Percentiles rank a stretch among this genome's conserved stretches.
These are phyloP conservation scores for Parnassius smintheus DNA, from an alignment of 2,888 invertebrate genomes.

Conservation along the genomic window DNA sequence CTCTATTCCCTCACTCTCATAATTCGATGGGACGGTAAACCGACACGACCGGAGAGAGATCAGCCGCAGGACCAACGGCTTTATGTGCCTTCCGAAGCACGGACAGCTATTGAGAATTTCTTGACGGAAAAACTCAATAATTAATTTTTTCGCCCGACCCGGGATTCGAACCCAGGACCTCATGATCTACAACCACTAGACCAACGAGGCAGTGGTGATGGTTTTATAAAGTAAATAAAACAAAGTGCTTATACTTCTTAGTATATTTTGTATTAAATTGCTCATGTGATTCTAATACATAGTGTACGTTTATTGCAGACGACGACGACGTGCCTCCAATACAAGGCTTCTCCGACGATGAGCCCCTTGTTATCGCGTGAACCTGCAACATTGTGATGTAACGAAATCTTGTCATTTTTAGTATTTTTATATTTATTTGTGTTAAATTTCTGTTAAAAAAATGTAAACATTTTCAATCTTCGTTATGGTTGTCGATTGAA, in stretches of 20 bases:
- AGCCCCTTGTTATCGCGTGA: slow-evolving; percentile 95
- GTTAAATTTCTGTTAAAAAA: slow-evolving; percentile 19
- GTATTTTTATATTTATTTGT: slow-evolving; percentile 47
- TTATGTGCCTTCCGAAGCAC: too few relatives aligned
- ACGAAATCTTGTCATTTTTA: slow-evolving; percentile 62
- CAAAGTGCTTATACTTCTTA: background rate
- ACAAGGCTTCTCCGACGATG: slow-evolving; percentile 95
- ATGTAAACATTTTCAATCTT: slow-evolving; percentile 9
- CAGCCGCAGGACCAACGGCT: too few relatives aligned
- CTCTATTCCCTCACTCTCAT: too few relatives aligned
- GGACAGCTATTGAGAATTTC: too few relatives aligned
- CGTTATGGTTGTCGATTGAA: slow-evolving; percentile 24
- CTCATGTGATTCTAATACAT: background rate
- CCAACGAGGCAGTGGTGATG: too few relatives aligned
- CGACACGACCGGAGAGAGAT: too few relatives aligned
- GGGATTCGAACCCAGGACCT: too few relatives aligned
- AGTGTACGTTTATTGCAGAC: slow-evolving; percentile 66
- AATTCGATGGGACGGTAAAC: too few relatives aligned
- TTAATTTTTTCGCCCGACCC: too few relatives aligned
- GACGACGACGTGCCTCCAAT: slow-evolving; percentile 94
- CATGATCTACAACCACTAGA: too few relatives aligned
- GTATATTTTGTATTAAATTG: background rate
- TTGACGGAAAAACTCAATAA: too few relatives aligned
- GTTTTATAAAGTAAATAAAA: background rate
- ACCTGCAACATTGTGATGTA: slow-evolving; percentile 36